Conservation (phyloP, 2,888 invertebrate species). For the Tortricodes alternella region DNA sequence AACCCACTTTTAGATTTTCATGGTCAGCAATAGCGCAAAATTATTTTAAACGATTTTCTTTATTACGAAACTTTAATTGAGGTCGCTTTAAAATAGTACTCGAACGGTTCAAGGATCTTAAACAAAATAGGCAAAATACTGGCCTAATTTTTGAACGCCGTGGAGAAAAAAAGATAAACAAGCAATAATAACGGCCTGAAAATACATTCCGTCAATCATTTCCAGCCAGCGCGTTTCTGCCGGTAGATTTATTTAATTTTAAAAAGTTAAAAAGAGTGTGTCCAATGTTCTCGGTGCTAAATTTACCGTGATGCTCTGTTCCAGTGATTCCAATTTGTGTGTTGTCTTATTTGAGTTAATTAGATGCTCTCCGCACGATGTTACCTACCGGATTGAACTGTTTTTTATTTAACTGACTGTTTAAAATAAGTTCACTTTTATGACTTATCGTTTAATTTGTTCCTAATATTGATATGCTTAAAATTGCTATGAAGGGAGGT, state of each 20-base stretch:
- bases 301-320: slow-evolving; percentile 53
- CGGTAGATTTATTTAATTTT: slow-evolving; percentile 51
- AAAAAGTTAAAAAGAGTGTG: slow-evolving; percentile 50
- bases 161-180: too few relatives aligned
- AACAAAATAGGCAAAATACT: neutral
- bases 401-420: too few relatives aligned
- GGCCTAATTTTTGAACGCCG: too few relatives aligned
- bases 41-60: slow-evolving; percentile 43
- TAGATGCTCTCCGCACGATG: slow-evolving; percentile 49
- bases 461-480: too few relatives aligned
- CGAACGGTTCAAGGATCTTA: neutral
- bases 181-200: slow-evolving; percentile 12
- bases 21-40: slow-evolving; percentile 53
- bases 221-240: slow-evolving; percentile 40
- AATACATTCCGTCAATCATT: slow-evolving; percentile 38
- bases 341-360: slow-evolving; percentile 68
- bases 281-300: slow-evolving; percentile 52
- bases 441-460: too few relatives aligned
- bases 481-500: too few relatives aligned
- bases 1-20: slow-evolving; percentile 51
- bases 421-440: too few relatives aligned
- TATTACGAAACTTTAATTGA: slow-evolving; percentile 50
- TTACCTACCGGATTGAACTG: slow-evolving; percentile 3
- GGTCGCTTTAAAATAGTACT: slow-evolving; percentile 33
- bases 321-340: slow-evolving; percentile 60